Evolutionary conservation across 2,113 vertebrate genomes (phyloP).

Genomic region (Barbus barbus): DNA sequence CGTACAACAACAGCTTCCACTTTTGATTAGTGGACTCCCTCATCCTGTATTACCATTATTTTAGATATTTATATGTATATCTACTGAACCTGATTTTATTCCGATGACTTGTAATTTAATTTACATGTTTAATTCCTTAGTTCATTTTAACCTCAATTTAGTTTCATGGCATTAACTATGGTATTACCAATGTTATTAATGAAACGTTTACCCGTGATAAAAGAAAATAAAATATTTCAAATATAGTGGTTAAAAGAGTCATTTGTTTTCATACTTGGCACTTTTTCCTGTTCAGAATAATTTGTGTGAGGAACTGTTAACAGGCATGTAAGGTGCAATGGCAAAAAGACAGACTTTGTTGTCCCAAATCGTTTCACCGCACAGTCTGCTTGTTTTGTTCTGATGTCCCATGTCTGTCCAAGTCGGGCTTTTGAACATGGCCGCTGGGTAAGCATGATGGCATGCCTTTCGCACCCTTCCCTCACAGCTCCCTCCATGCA

Average conservation of each 20-base stretch:
- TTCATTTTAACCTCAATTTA: not conserved
- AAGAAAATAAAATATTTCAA: not conserved
- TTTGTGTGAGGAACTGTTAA: not conserved
- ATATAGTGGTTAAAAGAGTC: not conserved
- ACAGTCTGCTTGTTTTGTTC: slow-evolving; percentile 10
- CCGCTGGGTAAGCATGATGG: slow-evolving; percentile 34
- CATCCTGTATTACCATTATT: not conserved
- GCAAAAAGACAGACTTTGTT: not conserved
- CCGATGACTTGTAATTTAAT: not conserved
- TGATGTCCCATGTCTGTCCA: slow-evolving; percentile 27
- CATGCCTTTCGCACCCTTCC: slow-evolving; percentile 41
- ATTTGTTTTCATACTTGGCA: not conserved
- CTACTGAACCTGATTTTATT: not conserved
- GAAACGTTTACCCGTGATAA: not conserved
- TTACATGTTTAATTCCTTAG: not conserved
- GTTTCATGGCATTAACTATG: not conserved
- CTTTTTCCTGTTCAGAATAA: not conserved
- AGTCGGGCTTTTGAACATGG: slow-evolving; percentile 46
- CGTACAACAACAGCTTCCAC: not conserved
- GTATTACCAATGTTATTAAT: not conserved
- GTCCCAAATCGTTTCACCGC: slow-evolving; percentile 16
- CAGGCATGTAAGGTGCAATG: not conserved
- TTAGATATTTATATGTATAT: not conserved
- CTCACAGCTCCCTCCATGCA: slow-evolving; percentile 33
- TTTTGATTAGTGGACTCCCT: not conserved